Conservation (phyloP, 2,797 vertebrate genomes). For the Hozukius guyotensis region DNA sequence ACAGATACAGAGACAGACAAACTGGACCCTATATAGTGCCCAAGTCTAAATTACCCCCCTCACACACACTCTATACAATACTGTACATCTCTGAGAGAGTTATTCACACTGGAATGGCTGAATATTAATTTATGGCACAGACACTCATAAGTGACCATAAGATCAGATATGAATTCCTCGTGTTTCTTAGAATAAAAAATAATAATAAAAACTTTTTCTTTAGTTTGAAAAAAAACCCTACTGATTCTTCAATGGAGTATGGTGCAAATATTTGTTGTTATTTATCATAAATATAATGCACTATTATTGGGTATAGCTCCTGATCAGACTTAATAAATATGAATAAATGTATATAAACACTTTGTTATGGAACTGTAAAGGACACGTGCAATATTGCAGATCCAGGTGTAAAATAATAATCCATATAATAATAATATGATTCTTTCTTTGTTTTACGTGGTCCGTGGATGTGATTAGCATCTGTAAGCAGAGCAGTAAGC, state of each 20-base stretch:
- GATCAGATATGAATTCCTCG: not conserved
- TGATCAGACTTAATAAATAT: not conserved
- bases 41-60: not conserved
- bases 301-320: not conserved
- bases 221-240: not conserved
- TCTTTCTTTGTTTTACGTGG: not conserved
- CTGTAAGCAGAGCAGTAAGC: not conserved
- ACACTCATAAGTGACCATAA: not conserved
- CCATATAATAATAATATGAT: no score
- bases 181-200: not conserved
- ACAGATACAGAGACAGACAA: slow-evolving; percentile 16
- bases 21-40: slow-evolving; percentile 18
- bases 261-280: not conserved
- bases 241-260: not conserved
- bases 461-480: not conserved
- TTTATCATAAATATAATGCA: not conserved
- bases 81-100: not conserved
- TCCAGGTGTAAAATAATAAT: not conserved
- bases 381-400: not conserved
- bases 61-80: not conserved
- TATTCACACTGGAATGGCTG: not conserved
- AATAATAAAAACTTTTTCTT: not conserved
- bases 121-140: not conserved
- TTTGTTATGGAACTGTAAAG: not conserved
- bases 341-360: not conserved